Evolutionary conservation across 2,797 vertebrate genomes (phyloP).

Genomic region (Pteronotus mesoamericanus): DNA sequence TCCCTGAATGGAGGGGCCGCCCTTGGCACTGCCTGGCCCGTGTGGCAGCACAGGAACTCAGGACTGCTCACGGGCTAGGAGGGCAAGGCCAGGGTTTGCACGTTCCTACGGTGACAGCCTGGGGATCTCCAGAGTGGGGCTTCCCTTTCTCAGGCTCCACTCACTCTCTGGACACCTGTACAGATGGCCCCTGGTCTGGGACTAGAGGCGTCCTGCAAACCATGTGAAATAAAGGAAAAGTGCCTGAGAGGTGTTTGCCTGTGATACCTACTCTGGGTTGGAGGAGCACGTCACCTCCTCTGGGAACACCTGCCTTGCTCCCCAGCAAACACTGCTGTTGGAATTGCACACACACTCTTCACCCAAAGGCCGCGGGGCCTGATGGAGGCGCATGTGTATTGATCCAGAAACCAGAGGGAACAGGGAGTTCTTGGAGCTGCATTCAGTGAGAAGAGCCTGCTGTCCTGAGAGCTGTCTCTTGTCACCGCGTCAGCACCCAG

Average conservation of each 20-base stretch:
- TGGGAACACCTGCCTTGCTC: not conserved
- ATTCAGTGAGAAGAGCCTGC: not conserved
- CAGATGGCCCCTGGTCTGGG: not conserved
- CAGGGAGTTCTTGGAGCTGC: not conserved
- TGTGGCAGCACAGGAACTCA: not conserved
- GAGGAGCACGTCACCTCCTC: not conserved
- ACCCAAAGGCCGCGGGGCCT: not conserved
- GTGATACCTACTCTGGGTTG: not conserved
- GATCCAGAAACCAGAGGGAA: not conserved
- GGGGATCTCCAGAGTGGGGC: not conserved
- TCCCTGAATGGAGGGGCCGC: not conserved
- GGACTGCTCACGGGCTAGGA: not conserved
- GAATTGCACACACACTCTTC: not conserved
- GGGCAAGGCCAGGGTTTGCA: not conserved
- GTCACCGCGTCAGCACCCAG: not conserved
- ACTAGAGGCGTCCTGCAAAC: not conserved
- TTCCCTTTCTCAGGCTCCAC: not conserved
- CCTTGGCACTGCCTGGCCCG: not conserved
- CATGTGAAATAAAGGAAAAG: constrained; percentile 59
- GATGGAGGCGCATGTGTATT: not conserved
- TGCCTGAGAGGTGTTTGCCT: not conserved
- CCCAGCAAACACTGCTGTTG: not conserved
- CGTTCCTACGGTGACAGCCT: not conserved
- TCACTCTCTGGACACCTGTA: not conserved
- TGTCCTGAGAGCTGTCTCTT: not conserved